Conservation (phyloP, 2,797 vertebrate species). For the Crax fasciolata region DNA sequence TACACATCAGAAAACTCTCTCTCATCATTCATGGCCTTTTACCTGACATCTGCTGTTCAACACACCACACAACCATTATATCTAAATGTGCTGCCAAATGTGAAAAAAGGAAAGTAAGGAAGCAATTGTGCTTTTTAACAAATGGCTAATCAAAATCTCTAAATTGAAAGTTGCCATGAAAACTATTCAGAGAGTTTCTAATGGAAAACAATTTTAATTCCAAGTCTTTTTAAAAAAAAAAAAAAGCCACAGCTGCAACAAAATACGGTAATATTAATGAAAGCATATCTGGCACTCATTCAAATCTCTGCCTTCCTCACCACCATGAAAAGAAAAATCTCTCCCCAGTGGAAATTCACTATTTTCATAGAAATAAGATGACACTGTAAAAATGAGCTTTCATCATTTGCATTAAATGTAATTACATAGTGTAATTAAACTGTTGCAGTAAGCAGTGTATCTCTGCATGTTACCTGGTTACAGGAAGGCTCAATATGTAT, state of each 20-base stretch:
- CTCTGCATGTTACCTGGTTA: conserved; percentile 35
- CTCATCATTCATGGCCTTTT: background rate
- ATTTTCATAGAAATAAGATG: conserved; percentile 48
- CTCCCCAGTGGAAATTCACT: conserved; percentile 51
- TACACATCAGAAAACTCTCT: conserved; percentile 3
- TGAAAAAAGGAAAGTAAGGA: conserved; percentile 23
- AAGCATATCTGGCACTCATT: conserved; percentile 51
- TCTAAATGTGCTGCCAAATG: conserved; percentile 27
- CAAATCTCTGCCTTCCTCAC: conserved; percentile 50
- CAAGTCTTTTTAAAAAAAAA: background rate
- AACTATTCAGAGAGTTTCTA: conserved; percentile 48
- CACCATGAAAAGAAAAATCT: conserved; percentile 23
- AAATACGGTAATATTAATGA: conserved; percentile 66
- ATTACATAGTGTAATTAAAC: conserved; percentile 67
- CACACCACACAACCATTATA: background rate
- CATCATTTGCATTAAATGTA: conserved; percentile 50
- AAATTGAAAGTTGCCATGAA: conserved; percentile 49
- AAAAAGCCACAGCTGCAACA: conserved; percentile 42
- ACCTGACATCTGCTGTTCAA: conserved; percentile 3
- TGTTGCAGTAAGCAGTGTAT: conserved; percentile 35
- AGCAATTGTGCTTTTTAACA: conserved; percentile 46
- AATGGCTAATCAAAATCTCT: conserved; percentile 41
- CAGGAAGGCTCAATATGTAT: background rate
- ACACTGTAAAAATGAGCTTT: conserved; percentile 34
- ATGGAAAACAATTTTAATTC: conserved; percentile 70